Percentiles rank a stretch among this genome's conserved stretches.
phyloP scores from a whole-genome alignment of 1,140 invertebrate species.

The Cardiocondyla obscurior region DNA sequence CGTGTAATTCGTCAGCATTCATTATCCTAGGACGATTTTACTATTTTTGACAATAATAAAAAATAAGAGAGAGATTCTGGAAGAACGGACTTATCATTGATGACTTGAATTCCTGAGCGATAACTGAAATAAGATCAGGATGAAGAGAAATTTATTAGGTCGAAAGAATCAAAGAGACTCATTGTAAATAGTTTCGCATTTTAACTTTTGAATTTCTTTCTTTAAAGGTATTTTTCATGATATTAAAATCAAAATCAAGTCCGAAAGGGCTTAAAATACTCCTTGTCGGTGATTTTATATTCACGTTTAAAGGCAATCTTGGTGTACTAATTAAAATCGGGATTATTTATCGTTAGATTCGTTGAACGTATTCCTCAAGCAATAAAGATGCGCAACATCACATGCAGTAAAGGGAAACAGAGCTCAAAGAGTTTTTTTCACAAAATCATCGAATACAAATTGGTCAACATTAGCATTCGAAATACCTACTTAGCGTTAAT shows the following conservation, averaged over 20 bases:
- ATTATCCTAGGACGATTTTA: not conserved
- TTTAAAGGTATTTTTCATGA: not conserved
- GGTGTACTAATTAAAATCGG: not conserved
- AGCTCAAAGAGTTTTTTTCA: not conserved
- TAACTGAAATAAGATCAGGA: not conserved
- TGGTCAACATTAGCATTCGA: slow-evolving; percentile 5
- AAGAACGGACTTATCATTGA: not conserved
- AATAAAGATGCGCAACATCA: slow-evolving; percentile 3
- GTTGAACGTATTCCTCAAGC: slow-evolving; percentile 9
- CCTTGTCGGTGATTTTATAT: not conserved
- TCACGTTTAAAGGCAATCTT: slow-evolving; percentile 16
- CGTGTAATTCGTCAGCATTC: not conserved
- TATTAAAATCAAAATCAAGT: not conserved
- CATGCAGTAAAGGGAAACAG: slow-evolving; percentile 9
- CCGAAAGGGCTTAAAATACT: not conserved
- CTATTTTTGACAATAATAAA: not conserved
- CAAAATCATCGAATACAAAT: not conserved
- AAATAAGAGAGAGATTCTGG: not conserved
- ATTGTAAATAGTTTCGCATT: not conserved
- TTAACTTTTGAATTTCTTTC: not conserved
- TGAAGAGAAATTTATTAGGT: not conserved
- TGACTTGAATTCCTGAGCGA: not conserved
- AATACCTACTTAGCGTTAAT: not conserved
- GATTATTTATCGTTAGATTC: not conserved
- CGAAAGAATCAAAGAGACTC: slow-evolving; percentile 11